Evolutionary conservation across 2,113 vertebrate genomes (phyloP), one percentile per base, ranked within the genome.

Genomic region (Hyaena hyaena): DNA sequence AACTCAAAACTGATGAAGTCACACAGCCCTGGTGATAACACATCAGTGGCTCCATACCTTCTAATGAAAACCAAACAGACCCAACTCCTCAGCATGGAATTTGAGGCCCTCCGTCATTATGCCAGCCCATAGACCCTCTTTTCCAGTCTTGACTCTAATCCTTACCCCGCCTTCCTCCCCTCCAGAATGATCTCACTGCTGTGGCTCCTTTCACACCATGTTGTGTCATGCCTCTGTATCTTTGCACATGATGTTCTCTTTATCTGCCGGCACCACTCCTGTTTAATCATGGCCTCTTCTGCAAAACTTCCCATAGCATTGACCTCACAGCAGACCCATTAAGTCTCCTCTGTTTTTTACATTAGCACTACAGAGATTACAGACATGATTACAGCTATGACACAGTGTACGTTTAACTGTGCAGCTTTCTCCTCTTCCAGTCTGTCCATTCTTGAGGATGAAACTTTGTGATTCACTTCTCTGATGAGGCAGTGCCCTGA

Each of bases 1-100:
- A 94, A 86, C 19, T 77, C 91, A 87, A 83, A 92, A 83, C 9
- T 14, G 33, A 88, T 33, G 35, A 77, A 90, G 55, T 80, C 24
- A 88, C 33, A 45, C 14, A 76, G 43, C 43, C 35, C 31, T 9
- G 15, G 21, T 71, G 79, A 35, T 28, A 69, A 79, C 21, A 58
- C 11, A 61, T 65, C 77, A 55, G 55, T 66, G n/a, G 9, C 45
- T 81, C 53, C 69, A 63, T 23, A 45, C 15, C 2, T 12, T 21
- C 12, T 39, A 17, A 74, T 33, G 90, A 63, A 88, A 90, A n/a
- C 4, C 24, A 63, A 95, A 77, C 55, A 68, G 65, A 66, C 26
- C 10, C 77, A 88, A 7, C 7, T 82, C 45, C 68, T 82, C 55
- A 28, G 39, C 15, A 2, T n/a, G 43, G 11, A 81, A 61, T 19